phyloP scores from a whole-genome alignment of 2,113 vertebrate species.

The human (Homo sapiens) region DNA sequence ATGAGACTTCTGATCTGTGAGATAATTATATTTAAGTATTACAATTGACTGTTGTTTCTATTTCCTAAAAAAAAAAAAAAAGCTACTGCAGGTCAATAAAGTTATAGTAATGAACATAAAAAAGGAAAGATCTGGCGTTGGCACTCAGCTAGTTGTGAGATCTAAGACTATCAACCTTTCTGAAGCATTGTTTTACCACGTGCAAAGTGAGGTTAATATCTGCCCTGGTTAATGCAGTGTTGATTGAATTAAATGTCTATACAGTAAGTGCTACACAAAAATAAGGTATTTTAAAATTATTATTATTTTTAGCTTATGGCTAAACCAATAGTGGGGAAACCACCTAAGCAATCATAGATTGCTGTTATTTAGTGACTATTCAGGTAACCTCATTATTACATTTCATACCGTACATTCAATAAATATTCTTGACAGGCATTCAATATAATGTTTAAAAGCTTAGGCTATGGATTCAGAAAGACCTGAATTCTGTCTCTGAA shows the following conservation, averaged over 20 bases:
- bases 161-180: not conserved
- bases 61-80: not conserved
- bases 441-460: not conserved
- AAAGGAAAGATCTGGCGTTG: not conserved
- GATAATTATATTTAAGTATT: not conserved
- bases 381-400: not conserved
- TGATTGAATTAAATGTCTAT: not conserved
- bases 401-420: not conserved
- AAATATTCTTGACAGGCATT: not conserved
- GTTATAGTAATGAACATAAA: not conserved
- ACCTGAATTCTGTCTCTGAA: not conserved
- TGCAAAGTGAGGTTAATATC: not conserved
- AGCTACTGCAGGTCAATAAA: not conserved
- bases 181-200: not conserved
- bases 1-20: not conserved
- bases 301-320: not conserved
- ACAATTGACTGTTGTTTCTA: not conserved
- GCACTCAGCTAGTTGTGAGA: not conserved
- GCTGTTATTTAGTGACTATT: not conserved
- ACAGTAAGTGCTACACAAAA: not conserved
- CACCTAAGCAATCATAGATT: not conserved
- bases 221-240: not conserved
- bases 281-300: not conserved
- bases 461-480: not conserved
- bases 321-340: not conserved